Percentiles rank a stretch among this genome's conserved stretches.
These are phyloP conservation scores for Drosophila peninsularis DNA, from an alignment of 2,888 invertebrate genomes.

Conservation along the genomic window DNA sequence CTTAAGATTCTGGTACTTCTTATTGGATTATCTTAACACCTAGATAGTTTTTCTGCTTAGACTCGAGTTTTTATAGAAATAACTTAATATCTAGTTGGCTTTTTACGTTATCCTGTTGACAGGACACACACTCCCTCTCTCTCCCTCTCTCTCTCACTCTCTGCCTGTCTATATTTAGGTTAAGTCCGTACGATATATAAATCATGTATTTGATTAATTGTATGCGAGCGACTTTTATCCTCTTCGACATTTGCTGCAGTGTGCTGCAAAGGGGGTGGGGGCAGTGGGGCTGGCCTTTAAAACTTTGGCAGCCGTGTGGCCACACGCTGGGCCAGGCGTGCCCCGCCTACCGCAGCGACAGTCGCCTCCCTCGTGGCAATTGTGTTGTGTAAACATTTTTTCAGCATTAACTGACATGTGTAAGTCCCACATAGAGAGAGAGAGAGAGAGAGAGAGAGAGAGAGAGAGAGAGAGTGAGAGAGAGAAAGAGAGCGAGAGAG, in stretches of 20 bases:
- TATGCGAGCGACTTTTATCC: conserved; percentile 71
- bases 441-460: neutral
- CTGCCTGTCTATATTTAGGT: conserved; percentile 51
- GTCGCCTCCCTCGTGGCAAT: conserved; percentile 50
- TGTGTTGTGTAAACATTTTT: conserved; percentile 78
- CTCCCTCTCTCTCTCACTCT: neutral
- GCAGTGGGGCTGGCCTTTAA: conserved; percentile 46
- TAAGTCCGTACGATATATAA: conserved; percentile 59
- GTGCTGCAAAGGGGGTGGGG: neutral
- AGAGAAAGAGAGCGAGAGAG: conserved; percentile 2
- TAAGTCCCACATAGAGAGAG: conserved; percentile 46
- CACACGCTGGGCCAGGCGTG: conserved; percentile 26
- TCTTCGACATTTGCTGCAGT: conserved; percentile 61
- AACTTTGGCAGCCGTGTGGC: conserved; percentile 54
- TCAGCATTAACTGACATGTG: conserved; percentile 77
- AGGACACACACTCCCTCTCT: neutral
- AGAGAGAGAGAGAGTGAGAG: neutral
- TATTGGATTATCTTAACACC: too few relatives aligned
- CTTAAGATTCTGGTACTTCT: too few relatives aligned
- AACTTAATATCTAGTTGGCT: neutral
- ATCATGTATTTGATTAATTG: conserved; percentile 76
- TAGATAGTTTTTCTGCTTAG: too few relatives aligned
- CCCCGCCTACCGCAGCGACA: conserved; percentile 1
- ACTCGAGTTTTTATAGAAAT: too few relatives aligned
- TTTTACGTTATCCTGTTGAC: conserved; percentile 1